These are phyloP conservation scores for Ganaspis sp. DNA, from an alignment of 1,140 invertebrate species.

Conservation along the genomic window DNA sequence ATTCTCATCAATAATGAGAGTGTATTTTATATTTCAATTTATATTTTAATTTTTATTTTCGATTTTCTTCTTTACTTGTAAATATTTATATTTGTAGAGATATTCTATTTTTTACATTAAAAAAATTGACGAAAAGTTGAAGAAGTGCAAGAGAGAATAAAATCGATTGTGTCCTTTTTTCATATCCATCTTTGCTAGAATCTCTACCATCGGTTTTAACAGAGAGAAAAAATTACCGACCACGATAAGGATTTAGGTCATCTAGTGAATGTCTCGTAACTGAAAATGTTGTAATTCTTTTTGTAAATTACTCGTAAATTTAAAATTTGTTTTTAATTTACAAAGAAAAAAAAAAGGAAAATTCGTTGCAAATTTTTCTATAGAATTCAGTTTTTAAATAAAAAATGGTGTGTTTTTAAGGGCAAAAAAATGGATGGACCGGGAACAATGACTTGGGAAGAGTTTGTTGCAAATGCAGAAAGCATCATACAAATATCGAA, in stretches of 20 bases:
- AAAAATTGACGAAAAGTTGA: not conserved
- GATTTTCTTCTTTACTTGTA: too few species aligned
- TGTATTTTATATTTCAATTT: too few species aligned
- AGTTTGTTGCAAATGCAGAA: conserved; percentile 68
- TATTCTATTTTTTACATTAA: not conserved
- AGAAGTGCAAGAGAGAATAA: not conserved
- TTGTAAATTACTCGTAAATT: not conserved
- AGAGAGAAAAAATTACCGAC: not conserved
- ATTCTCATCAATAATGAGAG: too few species aligned
- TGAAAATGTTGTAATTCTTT: not conserved
- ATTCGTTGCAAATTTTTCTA: too few species aligned
- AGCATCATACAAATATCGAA: conserved; percentile 60
- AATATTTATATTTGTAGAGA: too few species aligned
- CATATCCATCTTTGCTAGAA: too few species aligned
- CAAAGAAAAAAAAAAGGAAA: too few species aligned
- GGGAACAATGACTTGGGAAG: conserved; percentile 73
- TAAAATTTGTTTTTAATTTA: not conserved
- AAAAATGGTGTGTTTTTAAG: not conserved
- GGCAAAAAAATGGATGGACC: conserved; percentile 65
- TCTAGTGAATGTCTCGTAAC: not conserved
- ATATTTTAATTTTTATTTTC: too few species aligned
- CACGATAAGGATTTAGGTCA: conserved; percentile 19
- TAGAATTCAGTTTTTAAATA: not conserved
- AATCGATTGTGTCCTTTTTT: not conserved
- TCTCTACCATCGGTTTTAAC: not conserved